Evolutionary conservation across 2,888 invertebrate genomes (phyloP), one percentile per base, ranked within the genome.

Genomic region (Cordilura impudica): DNA sequence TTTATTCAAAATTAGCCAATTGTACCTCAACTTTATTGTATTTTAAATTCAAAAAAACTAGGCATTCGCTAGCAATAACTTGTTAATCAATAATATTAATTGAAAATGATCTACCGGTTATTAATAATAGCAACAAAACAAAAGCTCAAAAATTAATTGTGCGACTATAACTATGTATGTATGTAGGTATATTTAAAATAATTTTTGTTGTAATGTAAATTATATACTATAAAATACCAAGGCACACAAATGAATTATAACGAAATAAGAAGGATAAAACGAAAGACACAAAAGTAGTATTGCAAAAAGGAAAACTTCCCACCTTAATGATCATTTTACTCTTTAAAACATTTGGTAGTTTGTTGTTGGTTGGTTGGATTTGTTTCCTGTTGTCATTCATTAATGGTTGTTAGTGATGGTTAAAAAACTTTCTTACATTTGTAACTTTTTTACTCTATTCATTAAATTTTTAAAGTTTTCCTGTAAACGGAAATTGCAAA

Each of bases 401-500:
- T 58, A 39, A 58, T 21, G n/a, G 19, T 58, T 58, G 56, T n/a
- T 39, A n/a, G n/a, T 39, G 29, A 18, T 3, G 14, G 2, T 29
- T 61, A 19, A 35, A 39, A 35, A 39, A 54, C 39, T 56, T 14
- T 14, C 14, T 16, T 47, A 2, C 29, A 19, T 4, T 29, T 45
- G n/a, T 39, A 39, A 26, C 14, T 26, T 23, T 61, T 26, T 43
- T 39, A 23, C 16, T 14, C n/a, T 61, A 19, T 47, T 45, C 0
- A 6, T 16, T 16, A 18, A 12, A 26, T 54, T 54, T 54, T 45
- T 66, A 54, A 54, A 39, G 56, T 29, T 63, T n/a, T 72, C 54
- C 54, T 65, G 47, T 26, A n/a, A 53, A 61, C 54, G 67, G 67
- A 67, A 54, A 26, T 71, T n/a, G 21, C 58, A 58, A 58, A 58